Evolutionary conservation across 2,888 invertebrate genomes (phyloP).

Genomic region (Microchrysa polita): DNA sequence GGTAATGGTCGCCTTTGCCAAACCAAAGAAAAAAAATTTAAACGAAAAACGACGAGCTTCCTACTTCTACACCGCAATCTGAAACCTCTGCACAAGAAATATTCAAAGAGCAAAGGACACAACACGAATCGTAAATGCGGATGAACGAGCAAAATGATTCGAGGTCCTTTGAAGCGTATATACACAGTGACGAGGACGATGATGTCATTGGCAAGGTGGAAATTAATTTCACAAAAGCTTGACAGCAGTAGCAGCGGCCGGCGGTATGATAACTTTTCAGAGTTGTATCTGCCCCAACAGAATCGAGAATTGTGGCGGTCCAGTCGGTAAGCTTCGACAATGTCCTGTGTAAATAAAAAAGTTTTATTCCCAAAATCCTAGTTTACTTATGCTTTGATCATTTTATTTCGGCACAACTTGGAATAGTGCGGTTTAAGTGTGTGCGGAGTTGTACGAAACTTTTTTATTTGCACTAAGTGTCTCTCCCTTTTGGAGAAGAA

Average conservation of each 20-base stretch:
- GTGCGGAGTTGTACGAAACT: not conserved
- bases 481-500: not conserved
- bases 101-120: not conserved
- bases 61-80: not conserved
- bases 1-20: slow-evolving; percentile 9
- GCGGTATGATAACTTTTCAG: not conserved
- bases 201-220: slow-evolving; percentile 30
- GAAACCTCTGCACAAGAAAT: not conserved
- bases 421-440: not conserved
- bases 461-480: slow-evolving; percentile 24
- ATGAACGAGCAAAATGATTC: not conserved
- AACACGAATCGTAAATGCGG: not conserved
- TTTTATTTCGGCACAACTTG: slow-evolving; percentile 12
- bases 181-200: no score
- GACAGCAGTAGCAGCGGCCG: slow-evolving; percentile 14
- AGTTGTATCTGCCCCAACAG: slow-evolving; percentile 9
- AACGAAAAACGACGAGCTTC: not conserved
- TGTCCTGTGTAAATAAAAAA: not conserved
- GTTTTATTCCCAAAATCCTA: slow-evolving; percentile 20
- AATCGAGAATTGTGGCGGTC: not conserved
- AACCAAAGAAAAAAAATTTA: no score
- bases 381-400: slow-evolving; percentile 38
- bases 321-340: no score
- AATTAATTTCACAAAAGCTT: slow-evolving; percentile 47
- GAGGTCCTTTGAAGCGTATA: not conserved